Evolutionary conservation across 2,797 vertebrate genomes (phyloP).

Genomic region (Caiman crocodilus): DNA sequence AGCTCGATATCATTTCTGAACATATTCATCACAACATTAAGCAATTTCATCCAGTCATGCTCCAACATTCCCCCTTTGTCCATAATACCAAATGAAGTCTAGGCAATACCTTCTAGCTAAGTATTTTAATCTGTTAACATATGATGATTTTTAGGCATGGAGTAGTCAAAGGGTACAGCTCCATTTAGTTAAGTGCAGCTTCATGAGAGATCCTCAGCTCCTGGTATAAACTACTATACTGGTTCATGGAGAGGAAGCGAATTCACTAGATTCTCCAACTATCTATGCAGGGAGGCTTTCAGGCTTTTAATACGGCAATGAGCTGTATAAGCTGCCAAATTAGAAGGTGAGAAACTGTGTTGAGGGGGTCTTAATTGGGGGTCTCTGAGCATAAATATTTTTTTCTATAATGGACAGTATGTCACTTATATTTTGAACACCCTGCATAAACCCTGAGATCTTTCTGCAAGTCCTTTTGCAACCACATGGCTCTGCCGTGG

Average conservation of each 20-base stretch:
- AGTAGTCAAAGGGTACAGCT: not conserved
- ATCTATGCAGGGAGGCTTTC: not conserved
- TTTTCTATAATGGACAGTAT: not conserved
- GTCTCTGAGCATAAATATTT: not conserved
- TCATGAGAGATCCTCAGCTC: not conserved
- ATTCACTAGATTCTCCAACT: not conserved
- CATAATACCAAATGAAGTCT: not conserved
- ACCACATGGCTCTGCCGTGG: too few relatives aligned
- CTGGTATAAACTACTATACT: not conserved
- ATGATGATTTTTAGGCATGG: not conserved
- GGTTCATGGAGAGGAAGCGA: not conserved
- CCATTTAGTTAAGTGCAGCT: not conserved
- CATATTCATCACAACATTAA: not conserved
- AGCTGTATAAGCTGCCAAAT: not conserved
- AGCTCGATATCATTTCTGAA: too few relatives aligned
- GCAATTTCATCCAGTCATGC: not conserved
- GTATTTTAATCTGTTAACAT: not conserved
- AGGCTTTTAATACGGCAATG: not conserved
- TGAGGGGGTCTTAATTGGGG: not conserved
- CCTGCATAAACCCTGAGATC: too few relatives aligned
- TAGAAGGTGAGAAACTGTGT: not conserved
- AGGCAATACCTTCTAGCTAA: not conserved
- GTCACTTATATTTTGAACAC: not conserved
- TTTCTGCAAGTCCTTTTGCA: too few relatives aligned
- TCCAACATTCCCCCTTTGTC: not conserved